Conservation (phyloP, 2,888 invertebrate genomes). For the Rhingia rostrata region DNA sequence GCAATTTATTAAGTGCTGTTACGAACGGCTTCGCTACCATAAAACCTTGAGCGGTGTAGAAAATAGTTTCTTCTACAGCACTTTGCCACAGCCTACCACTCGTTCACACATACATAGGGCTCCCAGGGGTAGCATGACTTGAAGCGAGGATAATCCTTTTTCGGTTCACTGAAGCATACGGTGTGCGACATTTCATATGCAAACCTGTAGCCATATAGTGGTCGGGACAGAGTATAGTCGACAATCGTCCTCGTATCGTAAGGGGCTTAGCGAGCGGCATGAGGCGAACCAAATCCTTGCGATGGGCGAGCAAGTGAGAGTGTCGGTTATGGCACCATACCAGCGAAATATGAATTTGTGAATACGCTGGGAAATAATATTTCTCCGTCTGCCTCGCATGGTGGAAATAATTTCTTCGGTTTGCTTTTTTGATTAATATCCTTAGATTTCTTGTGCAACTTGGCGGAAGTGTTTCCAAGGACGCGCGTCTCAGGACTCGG, state of each 20-base stretch:
- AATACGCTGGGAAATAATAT: constrained; percentile 61
- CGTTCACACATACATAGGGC: not conserved
- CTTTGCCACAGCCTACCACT: constrained; percentile 32
- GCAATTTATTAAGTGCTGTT: constrained; percentile 71
- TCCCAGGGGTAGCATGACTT: constrained; percentile 41
- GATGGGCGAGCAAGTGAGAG: constrained; percentile 38
- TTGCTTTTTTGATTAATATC: constrained; percentile 54
- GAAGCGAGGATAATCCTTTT: constrained; percentile 71
- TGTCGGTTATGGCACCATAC: constrained; percentile 57
- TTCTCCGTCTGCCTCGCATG: constrained; percentile 38
- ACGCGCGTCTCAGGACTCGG: not conserved
- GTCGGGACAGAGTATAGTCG: not conserved
- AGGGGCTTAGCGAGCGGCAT: not conserved
- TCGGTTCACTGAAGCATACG: constrained; percentile 69
- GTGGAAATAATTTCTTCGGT: constrained; percentile 49
- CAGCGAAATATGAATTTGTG: constrained; percentile 64
- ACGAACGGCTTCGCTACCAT: constrained; percentile 13
- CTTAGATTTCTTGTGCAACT: constrained; percentile 50
- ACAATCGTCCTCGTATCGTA: not conserved
- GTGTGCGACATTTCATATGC: constrained; percentile 71
- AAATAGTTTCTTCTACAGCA: constrained; percentile 61
- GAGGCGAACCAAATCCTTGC: not conserved
- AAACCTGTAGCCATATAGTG: constrained; percentile 53
- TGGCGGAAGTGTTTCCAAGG: constrained; percentile 45
- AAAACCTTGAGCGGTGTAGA: constrained; percentile 45